Base-by-base conservation (phyloP, 2,113 vertebrate species). In the Tinamus guttatus region DNA sequence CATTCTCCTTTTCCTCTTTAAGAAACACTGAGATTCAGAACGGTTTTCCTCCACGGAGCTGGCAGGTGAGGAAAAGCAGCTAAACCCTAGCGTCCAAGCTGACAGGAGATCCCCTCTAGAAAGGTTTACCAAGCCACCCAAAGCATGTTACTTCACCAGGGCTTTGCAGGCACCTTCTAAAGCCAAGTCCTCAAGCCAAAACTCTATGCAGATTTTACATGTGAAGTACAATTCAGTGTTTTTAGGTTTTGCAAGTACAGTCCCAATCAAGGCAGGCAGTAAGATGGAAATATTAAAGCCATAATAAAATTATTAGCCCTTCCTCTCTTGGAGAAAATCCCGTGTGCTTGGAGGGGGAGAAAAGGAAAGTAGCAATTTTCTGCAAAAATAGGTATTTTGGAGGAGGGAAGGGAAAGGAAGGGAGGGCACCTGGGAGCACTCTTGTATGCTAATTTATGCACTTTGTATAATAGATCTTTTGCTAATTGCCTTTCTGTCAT, bases 401-500 rank as follows among this genome's bases (percentile, higher is more conserved):
- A 92, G 68, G 62, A 92, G 74, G 18, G 65, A 93, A 94, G 74
- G 77, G 75, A 93, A 84, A 54, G 80, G 75, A 93, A 84, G 59
- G 86, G 58, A 94, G 81, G 89, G 78, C 95, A 96, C 93, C 95
- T 97, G 95, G 96, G 95, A 93, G 81, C 85, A 94, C 93, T 97
- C 90, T 84, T 69, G 65, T 64, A 92, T 92, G 89, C 89, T 96
- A 92, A 95, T 91, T 96, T 93, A 93, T 93, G 77, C 78, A 6
- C 81, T 94, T 49, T 86, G 81, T 90, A 84, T 94, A 96, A 96
- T 90, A 93, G 93, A 93, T 93, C 94, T 94, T 95, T 87, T 90
- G 83, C 77, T 97, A 95, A 95, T 94, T 96, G 92, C 96, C 88
- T 92, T 96, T 96, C 92, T 94, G 80, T 96, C 94, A 95, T 59